phyloP scores from a whole-genome alignment of 2,797 vertebrate species.

The Acanthornis magna region DNA sequence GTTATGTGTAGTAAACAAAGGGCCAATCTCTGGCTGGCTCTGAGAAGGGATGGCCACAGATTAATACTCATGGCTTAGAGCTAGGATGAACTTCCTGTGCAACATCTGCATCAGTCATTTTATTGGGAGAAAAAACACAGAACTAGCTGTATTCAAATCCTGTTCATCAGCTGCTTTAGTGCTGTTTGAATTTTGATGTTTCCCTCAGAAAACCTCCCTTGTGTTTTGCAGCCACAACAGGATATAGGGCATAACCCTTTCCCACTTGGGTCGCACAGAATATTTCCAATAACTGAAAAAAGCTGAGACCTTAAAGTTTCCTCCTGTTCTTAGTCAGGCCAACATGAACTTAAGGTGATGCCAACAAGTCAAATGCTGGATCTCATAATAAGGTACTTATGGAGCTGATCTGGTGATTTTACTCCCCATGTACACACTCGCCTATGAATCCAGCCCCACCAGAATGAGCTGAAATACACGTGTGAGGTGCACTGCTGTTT shows the following conservation, averaged over 20 bases:
- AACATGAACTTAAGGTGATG: background rate
- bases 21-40: background rate
- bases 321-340: background rate
- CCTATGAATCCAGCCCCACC: background rate
- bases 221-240: background rate
- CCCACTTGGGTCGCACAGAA: background rate
- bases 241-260: background rate
- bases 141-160: background rate
- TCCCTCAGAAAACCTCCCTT: background rate
- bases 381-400: background rate
- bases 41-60: background rate
- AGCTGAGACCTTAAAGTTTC: background rate
- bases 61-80: background rate
- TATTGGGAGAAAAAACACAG: background rate
- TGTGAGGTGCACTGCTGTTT: background rate
- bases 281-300: background rate
- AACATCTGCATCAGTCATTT: background rate
- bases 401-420: background rate
- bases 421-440: background rate
- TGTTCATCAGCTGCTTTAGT: background rate
- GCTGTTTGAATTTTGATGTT: conserved; percentile 1
- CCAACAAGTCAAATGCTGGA: background rate
- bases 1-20: background rate
- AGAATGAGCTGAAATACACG: fast-evolving
- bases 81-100: background rate